Conservation (phyloP, 2,113 vertebrate genomes). For the Malurus melanocephalus region DNA sequence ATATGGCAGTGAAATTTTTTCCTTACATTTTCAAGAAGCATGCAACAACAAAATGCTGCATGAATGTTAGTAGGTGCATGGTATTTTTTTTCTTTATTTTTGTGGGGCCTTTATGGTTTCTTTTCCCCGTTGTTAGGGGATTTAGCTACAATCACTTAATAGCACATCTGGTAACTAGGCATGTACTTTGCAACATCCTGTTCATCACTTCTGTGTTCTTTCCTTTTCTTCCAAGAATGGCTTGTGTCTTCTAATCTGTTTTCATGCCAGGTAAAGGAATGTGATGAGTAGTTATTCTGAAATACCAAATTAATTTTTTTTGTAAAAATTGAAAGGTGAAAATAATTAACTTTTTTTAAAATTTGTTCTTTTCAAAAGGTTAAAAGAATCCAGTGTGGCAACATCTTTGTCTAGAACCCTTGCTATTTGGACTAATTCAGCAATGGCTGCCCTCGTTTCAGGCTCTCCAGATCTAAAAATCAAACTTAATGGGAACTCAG, state of each 20-base stretch:
- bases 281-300: background rate
- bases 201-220: background rate
- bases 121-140: background rate
- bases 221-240: background rate
- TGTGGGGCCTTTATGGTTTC: background rate
- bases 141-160: background rate
- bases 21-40: background rate
- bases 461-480: conserved; percentile 66
- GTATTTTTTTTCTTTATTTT: background rate
- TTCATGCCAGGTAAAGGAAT: background rate
- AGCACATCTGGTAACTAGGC: background rate
- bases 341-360: background rate
- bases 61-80: background rate
- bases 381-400: conserved; percentile 87
- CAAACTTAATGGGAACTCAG: conserved; percentile 76
- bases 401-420: conserved; percentile 86
- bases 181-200: background rate
- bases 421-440: conserved; percentile 85
- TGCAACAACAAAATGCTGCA: background rate
- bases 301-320: background rate
- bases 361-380: conserved; percentile 65
- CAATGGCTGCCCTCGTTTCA: conserved; percentile 72
- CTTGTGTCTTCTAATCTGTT: background rate
- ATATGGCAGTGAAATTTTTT: background rate
- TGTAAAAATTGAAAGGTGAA: background rate